Percentiles rank a stretch among this genome's conserved stretches.
Conservation (phyloP, 2,797 vertebrate species). For the Enteromius mattozi region DNA sequence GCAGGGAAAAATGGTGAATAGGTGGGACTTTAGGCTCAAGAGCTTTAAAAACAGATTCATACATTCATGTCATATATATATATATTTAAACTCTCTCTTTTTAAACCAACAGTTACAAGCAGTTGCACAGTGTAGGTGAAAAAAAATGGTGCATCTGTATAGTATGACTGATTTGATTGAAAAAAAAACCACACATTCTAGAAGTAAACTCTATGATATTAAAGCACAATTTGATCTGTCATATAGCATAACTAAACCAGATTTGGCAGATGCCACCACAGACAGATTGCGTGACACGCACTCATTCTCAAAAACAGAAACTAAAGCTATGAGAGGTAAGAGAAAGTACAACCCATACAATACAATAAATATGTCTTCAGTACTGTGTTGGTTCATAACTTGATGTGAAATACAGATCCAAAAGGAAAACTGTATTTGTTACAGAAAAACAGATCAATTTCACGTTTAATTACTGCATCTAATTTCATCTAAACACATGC, state of each 20-base stretch:
- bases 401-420: neutral
- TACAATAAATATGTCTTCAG: neutral
- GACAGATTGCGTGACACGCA: neutral
- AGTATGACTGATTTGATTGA: neutral
- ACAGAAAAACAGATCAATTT: neutral
- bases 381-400: neutral
- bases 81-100: neutral
- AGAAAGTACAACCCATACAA: neutral
- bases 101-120: too few species aligned
- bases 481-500: neutral
- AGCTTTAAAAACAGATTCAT: neutral
- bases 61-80: neutral
- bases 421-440: neutral
- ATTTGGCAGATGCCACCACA: neutral
- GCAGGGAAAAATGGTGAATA: conserved; percentile 21
- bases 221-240: neutral
- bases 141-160: neutral
- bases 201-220: neutral
- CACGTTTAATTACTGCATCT: neutral
- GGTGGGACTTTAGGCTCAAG: neutral
- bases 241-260: neutral
- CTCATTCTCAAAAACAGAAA: neutral
- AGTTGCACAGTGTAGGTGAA: neutral
- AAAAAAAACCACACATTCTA: neutral
- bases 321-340: neutral